phyloP scores from a whole-genome alignment of 2,888 invertebrate genomes.

The Phymatocera aterrima region DNA sequence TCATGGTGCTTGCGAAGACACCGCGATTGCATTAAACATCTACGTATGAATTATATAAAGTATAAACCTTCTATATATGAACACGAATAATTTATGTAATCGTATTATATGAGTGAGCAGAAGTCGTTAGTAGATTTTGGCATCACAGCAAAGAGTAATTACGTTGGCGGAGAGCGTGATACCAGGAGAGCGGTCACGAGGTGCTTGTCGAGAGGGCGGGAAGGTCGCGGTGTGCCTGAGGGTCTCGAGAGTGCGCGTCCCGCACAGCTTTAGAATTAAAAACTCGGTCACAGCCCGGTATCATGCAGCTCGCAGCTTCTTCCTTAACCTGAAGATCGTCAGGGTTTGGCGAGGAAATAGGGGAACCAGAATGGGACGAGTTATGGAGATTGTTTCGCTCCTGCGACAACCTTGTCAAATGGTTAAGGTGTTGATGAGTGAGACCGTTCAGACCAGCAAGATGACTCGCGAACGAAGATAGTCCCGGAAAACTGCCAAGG shows the following conservation, averaged over 20 bases:
- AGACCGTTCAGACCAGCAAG: constrained; percentile 72
- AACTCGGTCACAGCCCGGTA: constrained; percentile 85
- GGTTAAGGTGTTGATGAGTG: constrained; percentile 73
- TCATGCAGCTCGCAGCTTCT: constrained; percentile 86
- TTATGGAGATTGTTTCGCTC: constrained; percentile 63
- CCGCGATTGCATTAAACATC: constrained; percentile 9
- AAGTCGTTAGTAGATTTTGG: constrained; percentile 60
- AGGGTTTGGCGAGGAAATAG: constrained; percentile 56
- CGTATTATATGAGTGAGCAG: constrained; percentile 34
- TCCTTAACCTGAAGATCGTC: constrained; percentile 54
- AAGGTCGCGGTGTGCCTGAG: constrained; percentile 70
- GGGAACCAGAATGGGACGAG: constrained; percentile 53
- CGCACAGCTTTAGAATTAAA: constrained; percentile 88
- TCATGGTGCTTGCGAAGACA: not conserved
- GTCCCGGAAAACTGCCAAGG: constrained; percentile 77
- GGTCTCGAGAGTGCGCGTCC: constrained; percentile 81
- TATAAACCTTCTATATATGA: constrained; percentile 37
- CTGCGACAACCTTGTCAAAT: constrained; percentile 64
- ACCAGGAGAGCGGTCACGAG: constrained; percentile 70
- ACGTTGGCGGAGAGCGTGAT: constrained; percentile 56
- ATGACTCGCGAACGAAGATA: constrained; percentile 73
- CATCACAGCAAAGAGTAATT: constrained; percentile 68
- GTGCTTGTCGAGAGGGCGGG: constrained; percentile 63
- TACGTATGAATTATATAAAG: constrained; percentile 17
- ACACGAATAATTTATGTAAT: constrained; percentile 30